Evolutionary conservation across 2,888 invertebrate genomes (phyloP).

Genomic region (Drosophila anceps): DNA sequence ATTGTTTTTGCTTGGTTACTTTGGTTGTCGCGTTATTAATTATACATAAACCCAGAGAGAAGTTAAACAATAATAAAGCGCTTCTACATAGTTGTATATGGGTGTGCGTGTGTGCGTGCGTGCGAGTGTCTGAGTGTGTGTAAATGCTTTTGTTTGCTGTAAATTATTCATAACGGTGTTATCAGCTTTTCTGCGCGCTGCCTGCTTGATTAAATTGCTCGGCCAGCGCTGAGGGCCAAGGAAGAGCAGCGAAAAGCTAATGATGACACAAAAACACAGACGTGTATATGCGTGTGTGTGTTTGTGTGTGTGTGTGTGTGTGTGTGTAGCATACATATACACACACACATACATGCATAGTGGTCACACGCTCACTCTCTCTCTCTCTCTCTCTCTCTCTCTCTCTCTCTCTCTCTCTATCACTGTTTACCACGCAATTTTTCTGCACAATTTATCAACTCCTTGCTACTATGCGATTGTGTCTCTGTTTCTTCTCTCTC

Average conservation of each 20-base stretch:
- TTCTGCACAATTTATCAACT: conserved; percentile 71
- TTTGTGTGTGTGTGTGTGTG: background rate
- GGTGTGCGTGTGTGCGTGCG: conserved; percentile 2
- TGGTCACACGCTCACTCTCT: background rate
- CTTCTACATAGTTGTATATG: conserved; percentile 19
- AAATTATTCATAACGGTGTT: conserved; percentile 79
- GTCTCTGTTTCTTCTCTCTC: too few species aligned
- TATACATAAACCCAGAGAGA: conserved; percentile 62
- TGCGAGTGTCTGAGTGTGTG: conserved; percentile 15
- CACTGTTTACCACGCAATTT: conserved; percentile 23
- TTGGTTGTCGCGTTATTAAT: conserved; percentile 59
- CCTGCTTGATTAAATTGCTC: conserved; percentile 77
- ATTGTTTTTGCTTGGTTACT: conserved; percentile 25
- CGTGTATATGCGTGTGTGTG: background rate
- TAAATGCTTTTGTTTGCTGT: conserved; percentile 44
- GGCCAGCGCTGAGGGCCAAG: conserved; percentile 27
- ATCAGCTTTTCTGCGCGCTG: conserved; percentile 71
- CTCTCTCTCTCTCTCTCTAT: conserved; percentile 2
- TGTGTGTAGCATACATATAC: background rate
- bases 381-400: too few species aligned
- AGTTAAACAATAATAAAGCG: conserved; percentile 50
- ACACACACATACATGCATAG: conserved; percentile 2
- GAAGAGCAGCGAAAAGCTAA: conserved; percentile 52
- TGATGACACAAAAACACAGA: conserved; percentile 47
- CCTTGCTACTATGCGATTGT: conserved; percentile 13